Evolutionary conservation across 2,113 vertebrate species (phyloP), one percentile per base, ranked within the genome.

Genomic region (Aix galericulata): DNA sequence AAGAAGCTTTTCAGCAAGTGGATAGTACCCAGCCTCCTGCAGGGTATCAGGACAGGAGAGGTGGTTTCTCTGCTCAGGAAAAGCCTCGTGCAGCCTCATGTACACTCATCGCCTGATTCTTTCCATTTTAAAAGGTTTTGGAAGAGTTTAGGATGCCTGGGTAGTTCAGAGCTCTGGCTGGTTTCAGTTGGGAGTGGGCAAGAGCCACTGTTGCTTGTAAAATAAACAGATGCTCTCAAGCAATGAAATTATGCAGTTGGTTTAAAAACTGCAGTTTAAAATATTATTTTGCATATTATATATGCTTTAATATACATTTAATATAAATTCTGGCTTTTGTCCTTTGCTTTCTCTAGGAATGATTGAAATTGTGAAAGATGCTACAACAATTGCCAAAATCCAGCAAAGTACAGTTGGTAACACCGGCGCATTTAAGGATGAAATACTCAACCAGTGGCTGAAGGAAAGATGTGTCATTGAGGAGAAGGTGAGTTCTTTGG

Each of bases 311-410:
- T 89, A 27, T 21, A 58, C 53, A 46, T n/a, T 4, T 48, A 68
- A 9, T 83, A 53, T 11, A 48, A 67, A 36, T 88, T 52, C 25
- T 85, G 23, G n/a, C 9, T 25, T 89, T 25, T 89, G 6, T 36
- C 63, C 21, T 18, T 67, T 89, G 17, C 86, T 74, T 93, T 81
- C 23, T 74, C 10, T 53, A 99, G 99, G 99, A 83, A 99, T 99
- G 99, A 99, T 99, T 0, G 99, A 99, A 98, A 99, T 99, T 11
- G 99, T 99, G 52, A 99, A 99, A 95, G 99, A 99, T 21, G 99
- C 99, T 86, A 99, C 98, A n/a, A 99, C 99, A 32, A 99, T 99
- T 59, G 99, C 99, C 62, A 99, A 99, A 98, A 99, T 99, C 95
- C 99, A 99, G 22, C 99, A 99, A 96, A 99, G 99, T 50, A 99